Evolutionary conservation across 2,797 vertebrate species (phyloP), one percentile per base, ranked within the genome.

Genomic region (Falco naumanni): DNA sequence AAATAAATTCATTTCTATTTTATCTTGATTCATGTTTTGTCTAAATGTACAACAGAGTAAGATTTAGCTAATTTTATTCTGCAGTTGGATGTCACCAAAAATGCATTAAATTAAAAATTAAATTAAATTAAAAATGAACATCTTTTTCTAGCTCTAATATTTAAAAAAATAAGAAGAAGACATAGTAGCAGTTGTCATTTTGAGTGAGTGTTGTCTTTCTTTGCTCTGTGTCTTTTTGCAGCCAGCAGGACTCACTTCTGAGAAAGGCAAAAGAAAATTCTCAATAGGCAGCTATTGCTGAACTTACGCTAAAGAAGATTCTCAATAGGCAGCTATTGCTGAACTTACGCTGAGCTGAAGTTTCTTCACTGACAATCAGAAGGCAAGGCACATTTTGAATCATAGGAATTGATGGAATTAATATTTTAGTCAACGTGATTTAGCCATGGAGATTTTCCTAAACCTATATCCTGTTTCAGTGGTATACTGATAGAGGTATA

Each of bases 381-480:
- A 77, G 13, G 6, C 5, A 87, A n/a, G 16, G 13, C 10, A 54
- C 10, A 54, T 45, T 14, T 51, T 68, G 17, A 87, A 65, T 59
- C 10, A 51, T 0, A 78, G 5, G 16, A 89, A 64, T 56, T 90
- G n/a, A 37, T 25, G 6, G 11, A 70, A 74, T 61, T 18, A 45
- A 20, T 41, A 47, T 74, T 76, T 86, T 61, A 54, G 21, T 59
- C 17, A 24, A 5, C 39, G 47, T n/a, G 53, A 7, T 45, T 33
- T 51, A 77, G 31, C 15, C 37, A 26, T 11, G 7, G 15, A 77
- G 21, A 20, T 77, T 57, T 80, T 47, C 17, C 11, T 69, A 85
- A 60, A 63, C 6, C 1, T 1, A 1, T n/a, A 50, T 4, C 2
- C 3, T 37, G 6, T 50, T 51, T 87, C 29, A 66, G 21, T 56